A percentile compares a stretch with the other conserved stretches of the same genome.
Conservation (phyloP, 2,797 vertebrate species). For the Champsocephalus gunnari region DNA sequence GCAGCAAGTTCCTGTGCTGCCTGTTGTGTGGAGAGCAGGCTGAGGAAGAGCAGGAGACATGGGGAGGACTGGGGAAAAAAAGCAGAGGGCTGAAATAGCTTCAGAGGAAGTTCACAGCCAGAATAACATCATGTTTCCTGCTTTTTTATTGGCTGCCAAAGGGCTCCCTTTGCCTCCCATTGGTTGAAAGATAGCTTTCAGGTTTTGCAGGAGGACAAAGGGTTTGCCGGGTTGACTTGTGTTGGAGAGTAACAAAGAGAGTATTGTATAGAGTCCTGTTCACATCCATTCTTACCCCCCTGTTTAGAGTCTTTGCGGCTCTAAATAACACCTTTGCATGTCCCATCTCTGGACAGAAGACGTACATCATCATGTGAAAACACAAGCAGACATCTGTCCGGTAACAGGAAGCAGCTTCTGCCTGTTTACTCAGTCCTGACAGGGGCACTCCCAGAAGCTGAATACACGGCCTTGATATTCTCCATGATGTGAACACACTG, state of each 20-base stretch:
- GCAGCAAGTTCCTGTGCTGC: conserved; percentile 53
- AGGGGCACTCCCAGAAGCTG: conserved; percentile 30
- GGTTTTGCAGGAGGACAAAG: conserved; percentile 72
- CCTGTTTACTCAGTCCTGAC: conserved; percentile 50
- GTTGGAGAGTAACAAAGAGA: conserved; percentile 65
- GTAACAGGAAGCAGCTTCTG: conserved; percentile 66
- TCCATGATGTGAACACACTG: conserved; percentile 41
- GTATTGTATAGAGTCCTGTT: conserved; percentile 54
- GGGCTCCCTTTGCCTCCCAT: conserved; percentile 57
- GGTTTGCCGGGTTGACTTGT: conserved; percentile 57
- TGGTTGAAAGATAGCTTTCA: conserved; percentile 64
- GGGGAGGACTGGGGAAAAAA: conserved; percentile 62
- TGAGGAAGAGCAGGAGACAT: conserved; percentile 60
- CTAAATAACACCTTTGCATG: conserved; percentile 65
- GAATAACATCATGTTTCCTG: conserved; percentile 70
- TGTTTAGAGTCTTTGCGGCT: conserved; percentile 34
- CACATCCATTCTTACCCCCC: conserved; percentile 36
- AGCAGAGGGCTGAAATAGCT: conserved; percentile 63
- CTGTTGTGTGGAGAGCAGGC: conserved; percentile 27
- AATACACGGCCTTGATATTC: conserved; percentile 37
- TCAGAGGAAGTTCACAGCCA: conserved; percentile 69
- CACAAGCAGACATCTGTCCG: conserved; percentile 59
- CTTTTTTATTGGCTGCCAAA: conserved; percentile 69
- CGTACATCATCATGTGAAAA: conserved; percentile 34
- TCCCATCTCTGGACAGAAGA: conserved; percentile 30